Base-by-base conservation (phyloP, 2,113 vertebrate species). In the Vimba vimba region DNA sequence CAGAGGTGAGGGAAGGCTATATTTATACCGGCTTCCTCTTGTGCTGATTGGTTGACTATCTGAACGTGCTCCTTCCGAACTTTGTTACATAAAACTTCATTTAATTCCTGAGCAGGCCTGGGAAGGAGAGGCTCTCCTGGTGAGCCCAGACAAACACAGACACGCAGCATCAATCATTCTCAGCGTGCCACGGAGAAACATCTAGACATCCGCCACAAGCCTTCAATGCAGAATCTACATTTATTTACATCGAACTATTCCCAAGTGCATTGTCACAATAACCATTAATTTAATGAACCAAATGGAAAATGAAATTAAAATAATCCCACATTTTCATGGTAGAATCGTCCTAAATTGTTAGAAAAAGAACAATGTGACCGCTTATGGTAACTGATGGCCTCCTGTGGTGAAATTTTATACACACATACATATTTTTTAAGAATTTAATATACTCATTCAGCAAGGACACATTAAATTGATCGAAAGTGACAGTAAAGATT, bases 81-180 rank as follows among this genome's bases (percentile, higher is more conserved):
- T 33, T 33, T 33, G 33, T 33, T 4, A 33, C 33, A 33, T 33
- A 33, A 33, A 33, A 33, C 30, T 33, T 33, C 30, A 33, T 89
- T 91, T 87, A 60, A 84, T 82, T 84, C 47, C 62, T 71, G 69
- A 83, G 80, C 79, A 21, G 27, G 71, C 52, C 71, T 55, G n/a
- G 36, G 66, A 57, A 62, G 85, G 68, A 85, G 77, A 77, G 76
- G 85, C 27, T 80, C 59, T 69, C 39, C 76, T 57, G 60, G 36
- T 68, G 43, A 69, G 75, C 59, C 82, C 88, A 86, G 87, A 88
- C 85, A 84, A 82, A 57, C 47, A 69, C 82, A 89, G 68, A 66
- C 76, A 77, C 78, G 73, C 79, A 74, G 60, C 81, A 89, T 89
- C 83, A 89, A 84, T 86, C 86, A 86, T 79, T 86, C 77, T 85